Base-by-base conservation (phyloP, 1,140 invertebrate species). In the Mesaphorura yosii region DNA sequence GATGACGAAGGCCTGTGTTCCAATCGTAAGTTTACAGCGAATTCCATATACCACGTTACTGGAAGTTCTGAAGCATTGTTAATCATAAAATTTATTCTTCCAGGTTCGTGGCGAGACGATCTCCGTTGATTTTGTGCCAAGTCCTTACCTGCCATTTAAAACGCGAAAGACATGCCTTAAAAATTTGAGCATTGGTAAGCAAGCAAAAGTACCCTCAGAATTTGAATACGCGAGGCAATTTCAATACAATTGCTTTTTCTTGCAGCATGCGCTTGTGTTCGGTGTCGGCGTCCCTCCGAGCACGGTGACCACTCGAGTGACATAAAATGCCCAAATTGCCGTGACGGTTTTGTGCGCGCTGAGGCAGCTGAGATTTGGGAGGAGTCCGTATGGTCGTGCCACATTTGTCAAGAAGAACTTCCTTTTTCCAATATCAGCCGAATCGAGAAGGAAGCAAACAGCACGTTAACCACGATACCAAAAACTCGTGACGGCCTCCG, bases 311-410 rank as follows among this genome's bases (percentile, higher is more conserved):
- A 48, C 5, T 41, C 48, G 4, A 15, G 22, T 28, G 47, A 55
- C 29, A 51, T 60, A 6, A 37, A 41, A 10, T 60, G 59, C 47
- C 46, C 31, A 12, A 20, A 29, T 3, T 60, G 59, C 46, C 40
- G 48, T 5, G 26, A 28, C 4, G 59, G 59, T 0, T 37, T 46
- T 14, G 49, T 60, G 3, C 25, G 19, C 15, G 23, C 60, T 7
- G 60, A 62, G 41, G 26, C 38, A 22, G 29, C 56, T 15, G 15
- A 27, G 3, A 14, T 40, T 28, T 58, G 55, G 53, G 28, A 46
- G 6, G 39, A 57, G n/a, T 53, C 55, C 20, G 56, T 62, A 2
- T 62, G 60, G 60, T 51, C 49, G 6, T 62, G 60, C 34, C 20
- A n/a, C 15, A 22, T 3, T 26, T 62, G 60, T 37, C 46, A 52